Percentiles rank a stretch among this genome's conserved stretches.
Conservation (phyloP, 2,888 invertebrate species). For the Pyrocoelia pectoralis region DNA sequence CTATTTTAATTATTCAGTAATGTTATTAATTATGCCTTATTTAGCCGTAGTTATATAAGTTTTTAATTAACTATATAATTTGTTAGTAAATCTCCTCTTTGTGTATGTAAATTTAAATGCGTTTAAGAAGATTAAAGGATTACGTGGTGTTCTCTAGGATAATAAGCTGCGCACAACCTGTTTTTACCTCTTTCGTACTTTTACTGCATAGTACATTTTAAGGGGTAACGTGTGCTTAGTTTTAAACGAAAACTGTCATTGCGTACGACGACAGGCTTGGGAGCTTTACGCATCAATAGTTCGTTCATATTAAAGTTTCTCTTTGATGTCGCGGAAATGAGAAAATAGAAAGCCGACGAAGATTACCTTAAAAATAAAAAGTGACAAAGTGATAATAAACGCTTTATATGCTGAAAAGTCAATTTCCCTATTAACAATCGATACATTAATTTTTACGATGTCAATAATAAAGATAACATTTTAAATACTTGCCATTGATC, state of each 20-base stretch:
- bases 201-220: background rate
- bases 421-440: background rate
- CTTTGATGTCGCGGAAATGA: constrained; percentile 33
- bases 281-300: constrained; percentile 28
- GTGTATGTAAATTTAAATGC: constrained; percentile 31
- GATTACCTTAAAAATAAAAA: constrained; percentile 29
- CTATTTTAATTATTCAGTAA: no score
- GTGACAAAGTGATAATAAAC: constrained; percentile 17
- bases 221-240: constrained; percentile 11
- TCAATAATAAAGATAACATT: background rate
- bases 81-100: constrained; percentile 25
- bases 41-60: background rate
- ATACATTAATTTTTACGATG: background rate
- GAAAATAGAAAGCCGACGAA: constrained; percentile 26
- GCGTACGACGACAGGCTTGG: constrained; percentile 19
- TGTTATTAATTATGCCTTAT: no score
- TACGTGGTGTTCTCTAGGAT: constrained; percentile 22
- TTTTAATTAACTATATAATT: constrained; percentile 31
- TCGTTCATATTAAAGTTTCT: constrained; percentile 28
- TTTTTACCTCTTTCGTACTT: constrained; percentile 17
- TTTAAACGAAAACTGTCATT: constrained; percentile 18
- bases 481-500: background rate
- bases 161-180: constrained; percentile 24
- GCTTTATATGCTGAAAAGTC: constrained; percentile 14
- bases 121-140: constrained; percentile 27